Conservation (phyloP, 2,888 invertebrate genomes). For the Rhamphomyia laevipes region DNA sequence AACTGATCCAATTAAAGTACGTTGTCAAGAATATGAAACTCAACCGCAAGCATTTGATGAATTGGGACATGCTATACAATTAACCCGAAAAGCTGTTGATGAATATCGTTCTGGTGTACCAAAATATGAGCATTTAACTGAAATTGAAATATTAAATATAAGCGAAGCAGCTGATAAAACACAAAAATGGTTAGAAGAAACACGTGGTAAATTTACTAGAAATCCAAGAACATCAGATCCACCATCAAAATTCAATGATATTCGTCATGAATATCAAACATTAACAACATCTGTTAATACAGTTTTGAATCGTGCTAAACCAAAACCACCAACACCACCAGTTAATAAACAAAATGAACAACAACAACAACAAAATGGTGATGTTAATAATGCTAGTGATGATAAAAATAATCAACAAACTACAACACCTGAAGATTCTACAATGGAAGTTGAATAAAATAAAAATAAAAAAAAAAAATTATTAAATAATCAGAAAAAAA, state of each 20-base stretch:
- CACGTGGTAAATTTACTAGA: slow-evolving; percentile 52
- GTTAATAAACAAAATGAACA: slow-evolving; percentile 21
- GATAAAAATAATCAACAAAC: background rate
- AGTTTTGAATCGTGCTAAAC: slow-evolving; percentile 83
- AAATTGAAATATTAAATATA: slow-evolving; percentile 70
- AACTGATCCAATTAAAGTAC: slow-evolving; percentile 81
- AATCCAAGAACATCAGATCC: slow-evolving; percentile 61
- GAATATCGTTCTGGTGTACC: slow-evolving; percentile 56
- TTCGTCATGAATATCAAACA: slow-evolving; percentile 63
- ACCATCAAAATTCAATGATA: slow-evolving; percentile 64
- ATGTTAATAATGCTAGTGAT: slow-evolving; percentile 15
- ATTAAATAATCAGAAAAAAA: background rate
- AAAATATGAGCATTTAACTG: slow-evolving; percentile 67
- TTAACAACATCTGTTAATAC: slow-evolving; percentile 45
- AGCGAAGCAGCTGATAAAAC: slow-evolving; percentile 56
- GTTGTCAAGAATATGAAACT: slow-evolving; percentile 69
- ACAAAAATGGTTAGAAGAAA: slow-evolving; percentile 71
- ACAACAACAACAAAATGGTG: slow-evolving; percentile 24
- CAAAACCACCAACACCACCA: slow-evolving; percentile 58
- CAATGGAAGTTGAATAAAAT: slow-evolving; percentile 34
- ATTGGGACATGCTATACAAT: slow-evolving; percentile 61
- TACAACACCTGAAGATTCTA: slow-evolving; percentile 23
- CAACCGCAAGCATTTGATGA: slow-evolving; percentile 72
- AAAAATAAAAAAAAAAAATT: background rate
- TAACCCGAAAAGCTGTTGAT: slow-evolving; percentile 69